Conservation (phyloP, 2,113 vertebrate genomes). For the Callipepla californica region DNA sequence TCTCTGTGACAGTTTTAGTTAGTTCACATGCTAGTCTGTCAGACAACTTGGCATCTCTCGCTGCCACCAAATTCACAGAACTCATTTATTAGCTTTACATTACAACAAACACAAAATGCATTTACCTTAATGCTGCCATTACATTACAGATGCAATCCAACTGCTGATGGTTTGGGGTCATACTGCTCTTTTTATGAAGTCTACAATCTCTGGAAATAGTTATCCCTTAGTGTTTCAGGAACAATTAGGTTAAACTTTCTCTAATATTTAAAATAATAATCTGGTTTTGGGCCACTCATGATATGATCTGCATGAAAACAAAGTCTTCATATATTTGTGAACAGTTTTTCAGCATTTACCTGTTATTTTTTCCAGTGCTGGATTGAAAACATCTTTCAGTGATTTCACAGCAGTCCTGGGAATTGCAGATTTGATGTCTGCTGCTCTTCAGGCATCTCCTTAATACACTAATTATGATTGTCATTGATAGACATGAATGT, state of each 20-base stretch:
- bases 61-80: conserved; percentile 18
- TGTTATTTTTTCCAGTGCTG: neutral
- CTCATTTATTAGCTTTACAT: conserved; percentile 26
- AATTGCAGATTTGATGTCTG: neutral
- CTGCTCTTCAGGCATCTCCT: neutral
- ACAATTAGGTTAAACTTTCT: conserved; percentile 3
- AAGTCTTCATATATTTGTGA: neutral
- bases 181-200: neutral
- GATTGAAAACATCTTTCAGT: neutral
- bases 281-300: neutral
- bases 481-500: neutral
- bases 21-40: conserved; percentile 42
- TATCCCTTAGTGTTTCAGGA: neutral
- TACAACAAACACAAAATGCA: conserved; percentile 15
- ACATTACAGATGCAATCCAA: neutral
- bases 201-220: neutral
- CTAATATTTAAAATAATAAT: neutral
- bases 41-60: neutral
- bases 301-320: neutral
- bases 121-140: neutral
- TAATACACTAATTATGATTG: neutral
- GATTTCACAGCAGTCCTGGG: neutral
- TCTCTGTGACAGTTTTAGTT: conserved; percentile 55
- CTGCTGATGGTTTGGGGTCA: neutral
- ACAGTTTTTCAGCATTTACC: neutral